Base-by-base conservation (phyloP, 2,888 invertebrate species). In the Spatulosminthurus flaviceps region DNA sequence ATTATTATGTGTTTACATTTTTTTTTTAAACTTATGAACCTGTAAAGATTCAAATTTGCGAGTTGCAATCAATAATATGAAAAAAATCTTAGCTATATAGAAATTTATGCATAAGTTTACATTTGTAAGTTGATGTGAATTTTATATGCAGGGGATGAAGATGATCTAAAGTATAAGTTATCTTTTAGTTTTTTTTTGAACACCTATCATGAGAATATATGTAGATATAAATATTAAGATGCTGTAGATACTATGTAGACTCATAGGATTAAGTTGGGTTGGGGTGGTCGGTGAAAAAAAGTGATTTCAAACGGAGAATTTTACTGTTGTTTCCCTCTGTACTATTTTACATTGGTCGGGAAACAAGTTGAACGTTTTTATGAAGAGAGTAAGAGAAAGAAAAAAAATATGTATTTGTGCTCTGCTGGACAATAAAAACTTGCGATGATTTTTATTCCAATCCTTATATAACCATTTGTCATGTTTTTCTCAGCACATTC, bases 351-450 rank as follows among this genome's bases (percentile, higher is more conserved):
- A 16, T 19, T 67, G n/a, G 67, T 67, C n/a, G 26, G 0, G 19
- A 67, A 26, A 16, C 29, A 61, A 29, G 51, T 51, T 77, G 34
- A 70, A 60, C 26, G 51, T 77, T 77, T 51, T 69, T 70, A 66
- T 66, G 73, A 67, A 67, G 73, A 67, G 43, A 78, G n/a, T n/a
- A n/a, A n/a, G n/a, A n/a, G n/a, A n/a, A n/a, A n/a, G n/a, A 64
- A 78, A 78, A 34, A 64, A 78, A 78, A 22, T 66, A 66, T 73
- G 41, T 71, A 66, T 78, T 72, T 78, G 67, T 72, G 41, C 61
- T 73, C 73, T 78, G 73, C 78, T 78, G 78, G 78, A 78, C 73
- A 78, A 78, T 78, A 78, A 78, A 78, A 78, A 78, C 73, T 66
- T 73, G 78, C 73, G 61, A 78, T 78, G 72, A 78, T 66, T 72